These are phyloP conservation scores for Drosophila mauritiana DNA, from an alignment of 1,140 invertebrate genomes.

Conservation along the genomic window DNA sequence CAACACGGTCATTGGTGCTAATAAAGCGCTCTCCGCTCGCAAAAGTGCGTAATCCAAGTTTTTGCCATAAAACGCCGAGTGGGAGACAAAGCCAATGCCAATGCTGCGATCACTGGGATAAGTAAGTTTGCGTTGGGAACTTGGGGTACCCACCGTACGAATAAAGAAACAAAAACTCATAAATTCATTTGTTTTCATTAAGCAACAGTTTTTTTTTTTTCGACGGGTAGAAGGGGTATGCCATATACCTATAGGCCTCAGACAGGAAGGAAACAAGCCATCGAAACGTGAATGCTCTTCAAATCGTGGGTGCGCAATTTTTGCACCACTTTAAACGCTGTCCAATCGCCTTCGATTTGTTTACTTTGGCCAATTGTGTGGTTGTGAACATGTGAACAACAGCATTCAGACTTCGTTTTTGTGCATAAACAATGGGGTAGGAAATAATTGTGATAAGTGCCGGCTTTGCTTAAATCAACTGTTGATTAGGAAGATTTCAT, in stretches of 20 bases:
- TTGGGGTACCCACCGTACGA: not conserved
- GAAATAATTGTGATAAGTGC: not conserved
- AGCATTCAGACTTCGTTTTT: not conserved
- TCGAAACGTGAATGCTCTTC: slow-evolving; percentile 41
- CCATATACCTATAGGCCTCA: slow-evolving; percentile 4
- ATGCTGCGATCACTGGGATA: slow-evolving; percentile 66
- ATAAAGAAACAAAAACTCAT: slow-evolving; percentile 17
- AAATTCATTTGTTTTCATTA: slow-evolving; percentile 81
- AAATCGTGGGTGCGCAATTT: slow-evolving; percentile 33
- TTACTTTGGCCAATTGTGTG: slow-evolving; percentile 20
- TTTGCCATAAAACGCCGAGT: slow-evolving; percentile 65
- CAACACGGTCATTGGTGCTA: slow-evolving; percentile 31
- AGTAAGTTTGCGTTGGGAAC: slow-evolving; percentile 27
- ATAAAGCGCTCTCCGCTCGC: slow-evolving; percentile 44
- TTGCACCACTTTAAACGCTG: slow-evolving; percentile 28
- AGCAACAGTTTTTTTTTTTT: slow-evolving; percentile 27
- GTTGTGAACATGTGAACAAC: slow-evolving; percentile 6
- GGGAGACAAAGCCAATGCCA: slow-evolving; percentile 68
- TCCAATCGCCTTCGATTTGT: slow-evolving; percentile 21
- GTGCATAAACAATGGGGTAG: not conserved
- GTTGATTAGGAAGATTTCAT: not conserved
- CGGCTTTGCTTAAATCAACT: not conserved
- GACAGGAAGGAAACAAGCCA: slow-evolving; percentile 38
- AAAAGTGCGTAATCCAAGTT: slow-evolving; percentile 61
- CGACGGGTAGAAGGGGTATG: slow-evolving; percentile 6